Conservation (phyloP, 2,797 vertebrate genomes). For the Sarcophilus harrisii region DNA sequence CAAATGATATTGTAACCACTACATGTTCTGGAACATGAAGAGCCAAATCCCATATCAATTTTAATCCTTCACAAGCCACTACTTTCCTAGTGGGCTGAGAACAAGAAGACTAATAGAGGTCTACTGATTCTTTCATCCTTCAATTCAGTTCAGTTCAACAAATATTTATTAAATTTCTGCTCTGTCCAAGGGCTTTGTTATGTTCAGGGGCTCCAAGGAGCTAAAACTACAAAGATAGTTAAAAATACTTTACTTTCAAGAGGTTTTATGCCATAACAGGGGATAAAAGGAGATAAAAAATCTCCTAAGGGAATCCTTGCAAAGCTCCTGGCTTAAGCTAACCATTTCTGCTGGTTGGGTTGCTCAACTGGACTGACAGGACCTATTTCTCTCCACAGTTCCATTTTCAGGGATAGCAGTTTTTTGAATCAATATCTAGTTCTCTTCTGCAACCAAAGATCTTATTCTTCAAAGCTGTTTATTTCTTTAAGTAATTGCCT, state of each 20-base stretch:
- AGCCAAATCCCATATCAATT: not conserved
- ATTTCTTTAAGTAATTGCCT: too few species aligned
- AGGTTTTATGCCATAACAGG: not conserved
- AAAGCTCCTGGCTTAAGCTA: too few species aligned
- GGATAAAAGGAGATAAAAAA: not conserved
- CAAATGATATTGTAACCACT: not conserved
- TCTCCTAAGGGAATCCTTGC: too few species aligned
- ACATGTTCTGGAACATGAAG: not conserved
- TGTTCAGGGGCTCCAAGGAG: not conserved
- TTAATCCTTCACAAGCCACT: not conserved
- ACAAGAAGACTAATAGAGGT: not conserved
- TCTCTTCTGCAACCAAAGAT: too few species aligned
- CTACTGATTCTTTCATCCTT: not conserved
- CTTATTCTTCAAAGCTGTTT: too few species aligned
- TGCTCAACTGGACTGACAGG: too few species aligned
- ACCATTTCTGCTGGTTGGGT: too few species aligned
- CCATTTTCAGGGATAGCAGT: too few species aligned
- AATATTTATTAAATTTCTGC: not conserved
- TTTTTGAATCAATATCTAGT: too few species aligned
- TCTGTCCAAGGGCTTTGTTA: not conserved
- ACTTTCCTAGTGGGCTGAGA: not conserved
- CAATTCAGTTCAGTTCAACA: not conserved
- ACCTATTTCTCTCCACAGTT: too few species aligned
- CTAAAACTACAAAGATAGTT: not conserved
- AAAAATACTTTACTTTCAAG: not conserved